Conservation (phyloP, 2,797 vertebrate genomes). For the Cyclura pinguis region DNA sequence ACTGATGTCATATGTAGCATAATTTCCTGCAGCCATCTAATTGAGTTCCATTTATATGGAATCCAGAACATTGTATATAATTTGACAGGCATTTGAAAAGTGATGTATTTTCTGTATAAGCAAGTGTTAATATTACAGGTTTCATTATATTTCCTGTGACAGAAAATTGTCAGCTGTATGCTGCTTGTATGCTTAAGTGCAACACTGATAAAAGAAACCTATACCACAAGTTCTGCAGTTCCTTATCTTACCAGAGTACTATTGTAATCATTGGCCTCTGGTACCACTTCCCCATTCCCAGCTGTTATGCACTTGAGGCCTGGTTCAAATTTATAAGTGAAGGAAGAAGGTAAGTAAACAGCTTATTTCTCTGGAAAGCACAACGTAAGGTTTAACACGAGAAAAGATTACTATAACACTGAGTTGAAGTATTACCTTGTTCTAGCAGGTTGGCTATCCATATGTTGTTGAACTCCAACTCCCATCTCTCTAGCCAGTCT, state of each 20-base stretch:
- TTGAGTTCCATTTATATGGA: not conserved
- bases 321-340: constrained; percentile 1
- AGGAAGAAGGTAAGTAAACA: not conserved
- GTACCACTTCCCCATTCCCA: not conserved
- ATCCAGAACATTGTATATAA: not conserved
- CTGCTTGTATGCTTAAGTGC: not conserved
- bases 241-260: not conserved
- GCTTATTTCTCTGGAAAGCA: not conserved
- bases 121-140: not conserved
- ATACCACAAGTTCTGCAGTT: not conserved
- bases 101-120: not conserved
- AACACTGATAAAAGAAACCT: not conserved
- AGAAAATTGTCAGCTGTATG: not conserved
- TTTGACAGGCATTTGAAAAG: not conserved
- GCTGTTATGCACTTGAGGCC: not conserved
- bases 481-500: no score
- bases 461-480: no score
- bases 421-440: not conserved
- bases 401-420: not conserved
- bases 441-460: no score
- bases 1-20: not conserved
- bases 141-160: not conserved
- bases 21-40: no score
- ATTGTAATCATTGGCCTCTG: not conserved
- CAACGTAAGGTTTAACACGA: not conserved